Evolutionary conservation across 2,888 invertebrate species (phyloP).

Genomic region (Alloscopus bannaensis): DNA sequence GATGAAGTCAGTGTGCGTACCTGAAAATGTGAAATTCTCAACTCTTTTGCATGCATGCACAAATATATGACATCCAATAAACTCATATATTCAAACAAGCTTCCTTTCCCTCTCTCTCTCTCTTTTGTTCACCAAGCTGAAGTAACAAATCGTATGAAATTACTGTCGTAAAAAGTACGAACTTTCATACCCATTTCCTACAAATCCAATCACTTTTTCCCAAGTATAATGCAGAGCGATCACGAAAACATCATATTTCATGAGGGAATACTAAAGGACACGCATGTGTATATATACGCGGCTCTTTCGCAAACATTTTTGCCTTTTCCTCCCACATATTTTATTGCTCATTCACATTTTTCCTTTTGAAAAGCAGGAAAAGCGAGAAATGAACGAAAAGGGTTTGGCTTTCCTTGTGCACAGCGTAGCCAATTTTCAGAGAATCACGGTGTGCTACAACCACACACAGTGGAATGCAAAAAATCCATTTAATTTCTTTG

Average conservation of each 20-base stretch:
- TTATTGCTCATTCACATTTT: slow-evolving; percentile 4
- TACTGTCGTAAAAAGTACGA: slow-evolving; percentile 25
- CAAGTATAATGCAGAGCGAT: slow-evolving; percentile 37
- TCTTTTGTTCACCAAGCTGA: too few relatives aligned
- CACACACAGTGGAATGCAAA: too few relatives aligned
- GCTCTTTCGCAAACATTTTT: slow-evolving; percentile 2
- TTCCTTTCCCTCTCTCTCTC: too few relatives aligned
- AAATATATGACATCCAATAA: too few relatives aligned
- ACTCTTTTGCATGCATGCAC: too few relatives aligned
- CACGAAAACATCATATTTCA: slow-evolving; percentile 41
- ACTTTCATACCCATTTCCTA: slow-evolving; percentile 22
- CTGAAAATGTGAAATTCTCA: slow-evolving; percentile 38
- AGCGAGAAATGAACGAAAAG: too few relatives aligned
- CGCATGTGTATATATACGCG: background rate
- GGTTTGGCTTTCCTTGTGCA: too few relatives aligned
- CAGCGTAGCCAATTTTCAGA: too few relatives aligned
- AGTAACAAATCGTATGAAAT: slow-evolving; percentile 35
- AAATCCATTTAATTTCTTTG: slow-evolving; percentile 26
- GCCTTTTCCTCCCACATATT: background rate
- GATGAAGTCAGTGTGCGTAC: background rate
- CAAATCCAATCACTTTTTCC: slow-evolving; percentile 33
- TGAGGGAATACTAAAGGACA: background rate
- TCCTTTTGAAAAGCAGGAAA: too few relatives aligned
- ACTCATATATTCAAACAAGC: too few relatives aligned
- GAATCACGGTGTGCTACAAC: too few relatives aligned